phyloP scores from a whole-genome alignment of 2,888 invertebrate species.

The Tanytarsus gracilentus region DNA sequence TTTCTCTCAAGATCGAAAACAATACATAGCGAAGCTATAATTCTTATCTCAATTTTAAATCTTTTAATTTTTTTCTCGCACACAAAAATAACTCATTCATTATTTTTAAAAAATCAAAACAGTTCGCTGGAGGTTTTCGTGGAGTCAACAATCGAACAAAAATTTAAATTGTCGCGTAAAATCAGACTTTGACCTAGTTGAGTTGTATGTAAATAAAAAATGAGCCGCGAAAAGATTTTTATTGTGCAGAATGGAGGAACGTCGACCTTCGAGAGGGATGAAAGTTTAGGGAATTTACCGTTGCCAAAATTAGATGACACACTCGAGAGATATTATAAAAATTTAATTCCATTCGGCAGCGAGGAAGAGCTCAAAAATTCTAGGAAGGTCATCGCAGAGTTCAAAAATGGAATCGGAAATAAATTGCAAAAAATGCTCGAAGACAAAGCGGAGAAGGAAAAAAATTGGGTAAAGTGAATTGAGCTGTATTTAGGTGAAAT shows the following conservation, averaged over 20 bases:
- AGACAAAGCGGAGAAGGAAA: constrained; percentile 41
- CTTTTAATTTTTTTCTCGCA: too few species aligned
- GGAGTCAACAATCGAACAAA: too few species aligned
- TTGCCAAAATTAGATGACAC: constrained; percentile 47
- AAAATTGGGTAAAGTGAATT: constrained; percentile 47
- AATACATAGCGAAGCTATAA: too few species aligned
- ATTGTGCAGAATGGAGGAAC: constrained; percentile 30
- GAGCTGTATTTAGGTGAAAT: neutral
- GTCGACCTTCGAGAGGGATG: constrained; percentile 46
- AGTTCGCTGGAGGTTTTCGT: too few species aligned
- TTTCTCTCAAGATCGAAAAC: too few species aligned
- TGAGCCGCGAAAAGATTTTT: constrained; percentile 1
- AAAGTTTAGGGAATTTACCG: constrained; percentile 47
- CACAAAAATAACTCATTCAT: too few species aligned
- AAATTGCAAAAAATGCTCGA: constrained; percentile 44
- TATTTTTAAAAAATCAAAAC: too few species aligned
- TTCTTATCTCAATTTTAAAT: too few species aligned
- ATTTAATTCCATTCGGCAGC: constrained; percentile 45
- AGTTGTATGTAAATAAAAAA: too few species aligned
- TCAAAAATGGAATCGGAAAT: constrained; percentile 45
- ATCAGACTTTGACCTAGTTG: too few species aligned
- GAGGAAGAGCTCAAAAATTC: constrained; percentile 44
- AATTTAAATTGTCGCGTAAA: too few species aligned
- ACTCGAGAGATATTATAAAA: constrained; percentile 47
- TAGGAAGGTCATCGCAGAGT: constrained; percentile 42